Evolutionary conservation across 2,797 vertebrate genomes (phyloP).

Genomic region (Sternotherus odoratus): DNA sequence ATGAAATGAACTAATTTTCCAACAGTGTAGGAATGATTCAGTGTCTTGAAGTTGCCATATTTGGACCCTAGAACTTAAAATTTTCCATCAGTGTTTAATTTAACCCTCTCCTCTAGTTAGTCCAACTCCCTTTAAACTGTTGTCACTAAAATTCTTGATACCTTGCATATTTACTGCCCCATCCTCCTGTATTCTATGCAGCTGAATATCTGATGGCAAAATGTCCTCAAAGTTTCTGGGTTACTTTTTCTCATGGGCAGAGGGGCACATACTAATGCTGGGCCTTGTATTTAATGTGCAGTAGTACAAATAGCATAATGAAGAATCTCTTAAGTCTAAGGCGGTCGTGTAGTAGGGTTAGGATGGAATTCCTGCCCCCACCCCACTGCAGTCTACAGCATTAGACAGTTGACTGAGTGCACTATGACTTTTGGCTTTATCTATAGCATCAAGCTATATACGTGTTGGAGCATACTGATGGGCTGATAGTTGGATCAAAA

Average conservation of each 20-base stretch:
- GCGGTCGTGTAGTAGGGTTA: not conserved
- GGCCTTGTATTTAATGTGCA: slow-evolving; percentile 48
- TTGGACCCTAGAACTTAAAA: not conserved
- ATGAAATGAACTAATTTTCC: not conserved
- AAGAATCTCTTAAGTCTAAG: not conserved
- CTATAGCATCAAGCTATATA: not conserved
- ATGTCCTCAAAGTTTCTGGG: not conserved
- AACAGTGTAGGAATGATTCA: not conserved
- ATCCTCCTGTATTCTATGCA: not conserved
- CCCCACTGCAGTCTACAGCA: not conserved
- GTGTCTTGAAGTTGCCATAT: not conserved
- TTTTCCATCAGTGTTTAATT: not conserved
- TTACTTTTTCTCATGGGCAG: not conserved
- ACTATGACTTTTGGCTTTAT: not conserved
- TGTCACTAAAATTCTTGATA: not conserved
- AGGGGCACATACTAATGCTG: not conserved
- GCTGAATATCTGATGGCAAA: not conserved
- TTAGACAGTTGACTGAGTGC: not conserved
- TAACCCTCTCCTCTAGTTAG: not conserved
- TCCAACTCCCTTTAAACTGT: not conserved
- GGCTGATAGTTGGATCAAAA: slow-evolving; percentile 12
- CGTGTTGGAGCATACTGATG: not conserved
- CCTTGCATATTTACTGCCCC: not conserved
- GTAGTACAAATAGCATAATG: slow-evolving; percentile 47
- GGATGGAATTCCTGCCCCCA: not conserved